A percentile compares a stretch with the other conserved stretches of the same genome.
phyloP scores from a whole-genome alignment of 2,113 vertebrate genomes.

The Myrmecobius fasciatus region DNA sequence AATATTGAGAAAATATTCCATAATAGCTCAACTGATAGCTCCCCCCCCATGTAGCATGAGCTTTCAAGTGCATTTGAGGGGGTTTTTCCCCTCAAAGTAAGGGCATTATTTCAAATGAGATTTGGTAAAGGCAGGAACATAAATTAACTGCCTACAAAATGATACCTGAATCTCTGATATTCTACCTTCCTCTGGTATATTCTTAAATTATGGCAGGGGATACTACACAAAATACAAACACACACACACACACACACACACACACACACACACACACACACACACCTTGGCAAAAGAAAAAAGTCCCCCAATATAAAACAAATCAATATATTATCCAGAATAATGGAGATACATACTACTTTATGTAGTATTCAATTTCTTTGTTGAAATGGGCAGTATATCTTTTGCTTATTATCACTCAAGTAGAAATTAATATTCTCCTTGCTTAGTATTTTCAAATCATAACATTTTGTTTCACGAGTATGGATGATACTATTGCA shows the following conservation, averaged over 20 bases:
- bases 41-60: slow-evolving; percentile 49
- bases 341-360: background rate
- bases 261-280: background rate
- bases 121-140: slow-evolving; percentile 16
- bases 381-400: slow-evolving; percentile 38
- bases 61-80: slow-evolving; percentile 23
- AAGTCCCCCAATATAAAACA: background rate
- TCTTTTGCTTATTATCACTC: slow-evolving; percentile 68
- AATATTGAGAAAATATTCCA: slow-evolving; percentile 63
- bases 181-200: slow-evolving; percentile 23
- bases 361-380: background rate
- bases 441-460: slow-evolving; percentile 63
- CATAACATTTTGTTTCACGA: slow-evolving; percentile 43
- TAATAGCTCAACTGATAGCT: slow-evolving; percentile 57
- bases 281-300: background rate
- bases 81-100: slow-evolving; percentile 19
- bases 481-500: slow-evolving; percentile 35
- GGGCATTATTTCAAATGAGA: slow-evolving; percentile 1
- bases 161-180: slow-evolving; percentile 2
- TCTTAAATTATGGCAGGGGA: slow-evolving; percentile 46
- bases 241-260: background rate
- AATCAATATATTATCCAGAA: background rate
- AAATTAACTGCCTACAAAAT: background rate
- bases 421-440: slow-evolving; percentile 60
- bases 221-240: background rate